Conservation (phyloP, 2,888 invertebrate genomes). For the Watsonalla cultraria region DNA sequence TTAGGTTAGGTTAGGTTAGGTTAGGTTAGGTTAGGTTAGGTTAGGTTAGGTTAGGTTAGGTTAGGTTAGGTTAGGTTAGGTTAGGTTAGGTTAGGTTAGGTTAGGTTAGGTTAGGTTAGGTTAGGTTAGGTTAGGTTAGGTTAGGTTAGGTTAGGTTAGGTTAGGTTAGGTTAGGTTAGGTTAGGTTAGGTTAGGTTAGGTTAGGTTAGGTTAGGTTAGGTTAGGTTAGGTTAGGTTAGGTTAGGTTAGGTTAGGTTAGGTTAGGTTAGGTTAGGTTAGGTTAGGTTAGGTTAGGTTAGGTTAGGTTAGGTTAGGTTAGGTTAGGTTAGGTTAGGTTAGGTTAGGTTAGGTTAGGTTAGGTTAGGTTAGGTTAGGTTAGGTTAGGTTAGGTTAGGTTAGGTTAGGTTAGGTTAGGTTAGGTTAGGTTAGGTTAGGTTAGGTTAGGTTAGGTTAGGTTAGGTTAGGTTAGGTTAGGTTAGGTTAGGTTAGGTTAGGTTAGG, state of each 20-base stretch:
- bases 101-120: conserved; percentile 15
- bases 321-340: conserved; percentile 15
- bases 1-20: conserved; percentile 12
- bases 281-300: conserved; percentile 12
- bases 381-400: conserved; percentile 21
- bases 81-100: conserved; percentile 15
- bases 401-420: conserved; percentile 22
- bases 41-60: conserved; percentile 11
- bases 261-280: conserved; percentile 14
- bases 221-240: conserved; percentile 12
- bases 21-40: conserved; percentile 12
- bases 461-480: conserved; percentile 24
- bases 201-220: conserved; percentile 10
- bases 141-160: conserved; percentile 15
- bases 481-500: conserved; percentile 22
- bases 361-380: conserved; percentile 18
- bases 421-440: conserved; percentile 22
- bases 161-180: conserved; percentile 16
- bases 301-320: conserved; percentile 17
- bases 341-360: conserved; percentile 16
- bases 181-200: conserved; percentile 21
- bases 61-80: conserved; percentile 16
- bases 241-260: conserved; percentile 13
- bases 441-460: conserved; percentile 23
- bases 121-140: conserved; percentile 14